These are phyloP conservation scores for Microchrysa polita DNA, from an alignment of 2,888 invertebrate species.

Conservation along the genomic window DNA sequence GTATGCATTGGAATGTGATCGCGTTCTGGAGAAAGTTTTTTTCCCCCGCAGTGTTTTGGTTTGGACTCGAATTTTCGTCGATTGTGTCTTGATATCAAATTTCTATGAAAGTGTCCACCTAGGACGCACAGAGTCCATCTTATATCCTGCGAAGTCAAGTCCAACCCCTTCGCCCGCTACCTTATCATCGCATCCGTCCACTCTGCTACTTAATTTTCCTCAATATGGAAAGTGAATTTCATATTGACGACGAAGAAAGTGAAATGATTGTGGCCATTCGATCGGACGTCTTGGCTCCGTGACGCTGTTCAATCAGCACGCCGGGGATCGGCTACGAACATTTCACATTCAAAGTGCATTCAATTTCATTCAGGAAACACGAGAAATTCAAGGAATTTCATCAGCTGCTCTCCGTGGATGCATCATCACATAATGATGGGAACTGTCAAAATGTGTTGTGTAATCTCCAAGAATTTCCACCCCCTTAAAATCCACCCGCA, in stretches of 20 bases:
- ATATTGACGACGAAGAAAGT: conserved; percentile 44
- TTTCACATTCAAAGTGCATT: background rate
- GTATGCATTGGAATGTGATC: conserved; percentile 29
- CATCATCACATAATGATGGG: background rate
- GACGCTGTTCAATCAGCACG: background rate
- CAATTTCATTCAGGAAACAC: conserved; percentile 32
- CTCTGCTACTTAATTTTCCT: conserved; percentile 30
- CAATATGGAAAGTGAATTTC: conserved; percentile 42
- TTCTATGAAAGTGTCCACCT: conserved; percentile 13
- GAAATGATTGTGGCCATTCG: conserved; percentile 18
- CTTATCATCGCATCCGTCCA: background rate
- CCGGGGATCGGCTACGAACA: background rate
- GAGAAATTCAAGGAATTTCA: background rate
- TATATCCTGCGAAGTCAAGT: too few species aligned
- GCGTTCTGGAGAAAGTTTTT: conserved; percentile 44
- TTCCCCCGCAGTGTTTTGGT: conserved; percentile 18
- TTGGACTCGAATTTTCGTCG: conserved; percentile 24
- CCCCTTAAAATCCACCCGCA: too few species aligned
- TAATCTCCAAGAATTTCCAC: conserved; percentile 10
- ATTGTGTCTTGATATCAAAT: background rate
- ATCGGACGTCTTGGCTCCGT: conserved; percentile 15
- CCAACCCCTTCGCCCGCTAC: background rate
- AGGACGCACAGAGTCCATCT: too few species aligned
- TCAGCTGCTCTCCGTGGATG: background rate
- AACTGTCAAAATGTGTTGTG: conserved; percentile 41